Conservation (phyloP, 2,888 invertebrate species). For the Lobophora halterata region DNA sequence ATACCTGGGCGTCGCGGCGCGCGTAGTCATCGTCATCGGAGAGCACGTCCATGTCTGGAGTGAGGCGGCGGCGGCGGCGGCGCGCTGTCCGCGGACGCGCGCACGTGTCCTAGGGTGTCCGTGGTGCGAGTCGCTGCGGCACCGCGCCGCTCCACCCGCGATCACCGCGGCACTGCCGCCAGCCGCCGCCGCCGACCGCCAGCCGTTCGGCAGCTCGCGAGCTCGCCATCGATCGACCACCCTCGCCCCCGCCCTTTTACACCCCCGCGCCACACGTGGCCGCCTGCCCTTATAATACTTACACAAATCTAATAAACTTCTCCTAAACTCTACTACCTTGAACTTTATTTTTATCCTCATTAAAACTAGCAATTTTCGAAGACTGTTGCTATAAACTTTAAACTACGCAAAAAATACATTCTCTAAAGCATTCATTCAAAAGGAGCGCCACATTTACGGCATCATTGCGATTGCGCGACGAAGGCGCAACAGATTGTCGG, state of each 20-base stretch:
- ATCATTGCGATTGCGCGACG: slow-evolving; percentile 58
- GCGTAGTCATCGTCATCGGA: slow-evolving; percentile 75
- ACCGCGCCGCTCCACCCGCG: slow-evolving; percentile 74
- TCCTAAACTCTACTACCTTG: slow-evolving; percentile 3
- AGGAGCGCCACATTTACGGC: slow-evolving; percentile 37
- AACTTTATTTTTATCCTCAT: background rate
- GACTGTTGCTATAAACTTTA: background rate
- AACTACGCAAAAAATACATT: background rate
- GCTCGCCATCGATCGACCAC: slow-evolving; percentile 59
- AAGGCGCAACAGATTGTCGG: slow-evolving; percentile 72
- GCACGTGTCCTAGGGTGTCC: slow-evolving; percentile 65
- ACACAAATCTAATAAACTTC: slow-evolving; percentile 16
- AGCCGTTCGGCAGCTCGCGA: slow-evolving; percentile 45
- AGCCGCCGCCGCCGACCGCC: slow-evolving; percentile 46
- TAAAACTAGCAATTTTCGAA: background rate
- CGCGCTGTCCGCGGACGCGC: slow-evolving; percentile 65
- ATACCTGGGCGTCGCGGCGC: slow-evolving; percentile 74
- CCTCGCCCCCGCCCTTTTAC: slow-evolving; percentile 43
- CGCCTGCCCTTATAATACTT: slow-evolving; percentile 35
- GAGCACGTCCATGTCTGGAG: slow-evolving; percentile 72
- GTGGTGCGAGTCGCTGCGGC: slow-evolving; percentile 64
- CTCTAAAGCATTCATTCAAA: slow-evolving; percentile 40
- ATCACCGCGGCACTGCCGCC: slow-evolving; percentile 71
- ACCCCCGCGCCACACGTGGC: slow-evolving; percentile 47
- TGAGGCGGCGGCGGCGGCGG: slow-evolving; percentile 49